phyloP scores from a whole-genome alignment of 2,113 vertebrate genomes.

The Setophaga kirtlandii region DNA sequence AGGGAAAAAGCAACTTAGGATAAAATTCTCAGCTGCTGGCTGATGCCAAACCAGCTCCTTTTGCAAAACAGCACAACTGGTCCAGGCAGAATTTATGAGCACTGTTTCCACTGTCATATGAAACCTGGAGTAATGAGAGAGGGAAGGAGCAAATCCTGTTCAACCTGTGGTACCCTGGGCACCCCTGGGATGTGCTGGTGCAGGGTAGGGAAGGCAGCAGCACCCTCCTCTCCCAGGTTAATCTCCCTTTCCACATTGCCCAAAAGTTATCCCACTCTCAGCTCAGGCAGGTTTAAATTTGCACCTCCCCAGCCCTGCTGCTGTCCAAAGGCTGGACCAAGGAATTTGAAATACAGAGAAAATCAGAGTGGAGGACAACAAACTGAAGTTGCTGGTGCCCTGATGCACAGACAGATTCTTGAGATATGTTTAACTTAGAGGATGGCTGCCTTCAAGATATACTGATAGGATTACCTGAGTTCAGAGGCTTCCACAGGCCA shows the following conservation, averaged over 20 bases:
- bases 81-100: not conserved
- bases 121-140: not conserved
- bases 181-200: not conserved
- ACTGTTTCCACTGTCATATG: not conserved
- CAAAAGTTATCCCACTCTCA: not conserved
- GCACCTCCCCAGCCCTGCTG: not conserved
- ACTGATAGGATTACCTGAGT: not conserved
- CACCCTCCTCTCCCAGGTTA: not conserved
- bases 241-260: not conserved
- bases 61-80: not conserved
- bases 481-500: not conserved
- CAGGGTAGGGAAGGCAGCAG: not conserved
- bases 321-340: not conserved
- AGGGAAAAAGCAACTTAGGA: not conserved
- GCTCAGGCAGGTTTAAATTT: too few relatives aligned
- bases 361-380: not conserved
- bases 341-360: not conserved
- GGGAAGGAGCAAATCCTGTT: not conserved
- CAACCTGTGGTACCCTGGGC: not conserved
- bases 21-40: conserved; percentile 2
- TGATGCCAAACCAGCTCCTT: conserved; percentile 8
- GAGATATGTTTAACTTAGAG: not conserved
- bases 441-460: not conserved
- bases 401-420: not conserved
- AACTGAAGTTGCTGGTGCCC: not conserved